Base-by-base conservation (phyloP, 1,140 invertebrate species). In the Babylonia areolata region DNA sequence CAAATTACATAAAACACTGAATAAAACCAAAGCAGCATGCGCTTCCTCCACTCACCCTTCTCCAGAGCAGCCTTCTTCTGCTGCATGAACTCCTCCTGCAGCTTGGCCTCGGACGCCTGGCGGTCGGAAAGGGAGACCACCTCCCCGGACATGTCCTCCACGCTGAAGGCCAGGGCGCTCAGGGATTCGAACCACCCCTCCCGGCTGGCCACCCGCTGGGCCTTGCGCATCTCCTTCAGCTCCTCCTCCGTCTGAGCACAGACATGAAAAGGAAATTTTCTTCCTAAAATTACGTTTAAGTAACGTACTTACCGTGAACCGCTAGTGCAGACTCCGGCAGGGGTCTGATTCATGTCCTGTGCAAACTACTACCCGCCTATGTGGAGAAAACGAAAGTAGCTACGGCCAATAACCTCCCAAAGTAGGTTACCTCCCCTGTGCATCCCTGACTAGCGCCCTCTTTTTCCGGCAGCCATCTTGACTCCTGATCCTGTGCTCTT, bases 161-260 rank as follows among this genome's bases (percentile, higher is more conserved):
- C 37, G 35, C 87, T 89, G 86, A 92, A 92, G 33, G 90, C 58
- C 15, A 88, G 86, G n/a, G 81, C 81, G 0, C 87, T 75, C 15
- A 93, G 84, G 85, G 88, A 90, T 37, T 91, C 86, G 73, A 86
- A 91, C 92, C 91, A 93, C 17, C 91, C 91, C 79, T 93, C 92
- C 2, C 86, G 81, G 12, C 73, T 51, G 5, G 87, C 87, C 31
- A 87, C 79, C 35, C 88, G 54, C 85, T 92, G 91, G 33, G 87
- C 75, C 31, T 87, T 73, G 73, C 86, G 87, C 15, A 92, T 80
- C n/a, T 88, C 80, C 46, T 78, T 84, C 9, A 91, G 73, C n/a
- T 87, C 85, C 40, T 86, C 87, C 40, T 88, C 85, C 81, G 87
- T 86, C 90, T 91, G 80, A 35, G 83, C 39, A 23, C 17, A 64